Base-by-base conservation (phyloP, 2,888 invertebrate genomes). In the Leptopterna dolabrata region DNA sequence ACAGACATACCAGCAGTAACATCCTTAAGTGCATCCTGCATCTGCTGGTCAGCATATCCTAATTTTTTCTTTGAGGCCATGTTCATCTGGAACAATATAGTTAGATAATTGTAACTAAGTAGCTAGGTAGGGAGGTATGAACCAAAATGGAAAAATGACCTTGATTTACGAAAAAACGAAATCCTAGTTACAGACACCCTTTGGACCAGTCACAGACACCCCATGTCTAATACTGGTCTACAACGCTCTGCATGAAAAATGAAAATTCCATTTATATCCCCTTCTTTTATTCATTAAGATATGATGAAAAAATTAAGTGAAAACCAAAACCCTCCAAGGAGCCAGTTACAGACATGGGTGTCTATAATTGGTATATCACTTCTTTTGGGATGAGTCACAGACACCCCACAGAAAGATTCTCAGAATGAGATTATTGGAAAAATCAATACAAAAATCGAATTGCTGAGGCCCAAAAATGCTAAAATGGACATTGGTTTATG, bases 1-100 rank as follows among this genome's bases (percentile, higher is more conserved):
- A 19, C 30, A 82, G 82, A 30, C n/a, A 82, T 30, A 55, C 63
- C 82, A n/a, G 30, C 30, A 29, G 63, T 29, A 30, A 82, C 82
- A 82, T 55, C 82, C 24, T 24, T 29, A n/a, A 80, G 36, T 24
- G 55, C 82, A 11, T 63, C 19, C 24, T 82, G 27, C 63, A 82
- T 82, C 29, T 24, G 29, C 55, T 82, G 30, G 6, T 80, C 47
- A 14, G 43, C 19, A 30, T 80, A 47, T 47, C n/a, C 24, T 43
- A 19, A 19, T 76, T 43, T 47, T 16, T 80, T 80, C 2, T 41
- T 80, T 45, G 80, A n/a, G n/a, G 76, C 30, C 19, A 36, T 9
- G 19, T 16, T 76, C 2, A 27, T 76, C 76, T 76, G 76, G 4
- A 76, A 76, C 19, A 19, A 36, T 13, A 76, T 76, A 41, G n/a